Conservation (phyloP, 2,888 invertebrate species). For the Clostera curtula region DNA sequence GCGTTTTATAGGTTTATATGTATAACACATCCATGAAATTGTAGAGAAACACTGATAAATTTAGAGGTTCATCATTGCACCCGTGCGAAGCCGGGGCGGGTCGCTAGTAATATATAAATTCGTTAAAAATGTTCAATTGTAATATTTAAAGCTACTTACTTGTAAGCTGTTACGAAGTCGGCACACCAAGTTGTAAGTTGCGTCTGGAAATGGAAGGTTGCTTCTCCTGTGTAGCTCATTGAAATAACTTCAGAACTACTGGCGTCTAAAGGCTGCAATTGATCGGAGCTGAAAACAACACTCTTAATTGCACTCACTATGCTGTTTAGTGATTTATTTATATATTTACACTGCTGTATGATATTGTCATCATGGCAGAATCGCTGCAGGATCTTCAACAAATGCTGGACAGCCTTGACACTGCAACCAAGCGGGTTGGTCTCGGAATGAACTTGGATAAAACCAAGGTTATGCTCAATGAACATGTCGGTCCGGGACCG, state of each 20-base stretch:
- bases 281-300: conserved; percentile 40
- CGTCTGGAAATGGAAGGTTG: conserved; percentile 47
- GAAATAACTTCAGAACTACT: conserved; percentile 42
- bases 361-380: conserved; percentile 4
- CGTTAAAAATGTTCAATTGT: conserved; percentile 5
- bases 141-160: conserved; percentile 23
- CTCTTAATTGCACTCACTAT: not conserved
- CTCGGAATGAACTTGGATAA: too few relatives aligned
- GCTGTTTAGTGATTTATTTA: not conserved
- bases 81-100: too few relatives aligned
- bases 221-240: conserved; percentile 46
- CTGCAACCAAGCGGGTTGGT: too few relatives aligned
- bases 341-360: conserved; percentile 3
- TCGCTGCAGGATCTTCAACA: too few relatives aligned
- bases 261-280: conserved; percentile 34
- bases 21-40: not conserved
- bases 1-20: not conserved
- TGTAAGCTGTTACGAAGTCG: conserved; percentile 22
- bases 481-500: too few relatives aligned
- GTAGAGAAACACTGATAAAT: too few relatives aligned
- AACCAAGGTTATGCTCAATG: too few relatives aligned
- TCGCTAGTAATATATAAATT: too few relatives aligned
- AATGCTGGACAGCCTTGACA: too few relatives aligned
- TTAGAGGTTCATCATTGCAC: too few relatives aligned
- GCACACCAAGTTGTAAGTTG: conserved; percentile 43